Evolutionary conservation across 2,113 vertebrate genomes (phyloP), one percentile per base, ranked within the genome.

Genomic region (Hepsetus odoe): DNA sequence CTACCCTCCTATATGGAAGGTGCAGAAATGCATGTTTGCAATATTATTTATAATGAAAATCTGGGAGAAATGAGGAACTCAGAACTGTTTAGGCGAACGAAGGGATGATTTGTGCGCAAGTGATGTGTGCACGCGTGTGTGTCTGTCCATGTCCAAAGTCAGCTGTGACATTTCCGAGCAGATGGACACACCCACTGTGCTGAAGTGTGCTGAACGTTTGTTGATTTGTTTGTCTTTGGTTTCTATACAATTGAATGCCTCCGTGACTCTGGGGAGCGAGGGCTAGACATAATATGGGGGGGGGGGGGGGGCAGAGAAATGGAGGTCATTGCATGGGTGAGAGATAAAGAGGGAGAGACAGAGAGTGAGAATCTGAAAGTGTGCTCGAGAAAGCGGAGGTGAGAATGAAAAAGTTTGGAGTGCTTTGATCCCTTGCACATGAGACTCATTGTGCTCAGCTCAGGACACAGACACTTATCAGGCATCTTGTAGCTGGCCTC

Each of bases 381-480:
- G n/a, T n/a, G n/a, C n/a, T n/a, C n/a, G n/a, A n/a, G n/a, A 3
- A 28, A 82, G 18, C 24, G 8, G 30, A 13, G 26, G 4, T 6
- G 18, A 22, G 9, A 20, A 3, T 13, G 18, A 11, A n/a, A 61
- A 64, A 58, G n/a, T 24, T 3, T 24, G 18, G 13, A 24, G 22
- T 14, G 13, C 11, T 20, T 44, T 28, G 38, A 42, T 51, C 11
- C 51, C 9, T 65, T 20, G 53, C 51, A 44, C 91, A 83, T 77
- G 85, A 86, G 89, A 90, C 86, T 87, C 86, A 87, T 76, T 76
- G 73, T 77, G 86, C 87, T 90, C 33, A 88, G 91, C 91, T 90
- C 91, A 90, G 92, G 87, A 84, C 91, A 86, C 85, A 40, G 35
- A 92, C 92, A 90, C 90, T 91, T 92, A 90, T 91, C 90, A 88